phyloP scores from a whole-genome alignment of 2,797 vertebrate genomes.

The Hypotaenidia philippensis region DNA sequence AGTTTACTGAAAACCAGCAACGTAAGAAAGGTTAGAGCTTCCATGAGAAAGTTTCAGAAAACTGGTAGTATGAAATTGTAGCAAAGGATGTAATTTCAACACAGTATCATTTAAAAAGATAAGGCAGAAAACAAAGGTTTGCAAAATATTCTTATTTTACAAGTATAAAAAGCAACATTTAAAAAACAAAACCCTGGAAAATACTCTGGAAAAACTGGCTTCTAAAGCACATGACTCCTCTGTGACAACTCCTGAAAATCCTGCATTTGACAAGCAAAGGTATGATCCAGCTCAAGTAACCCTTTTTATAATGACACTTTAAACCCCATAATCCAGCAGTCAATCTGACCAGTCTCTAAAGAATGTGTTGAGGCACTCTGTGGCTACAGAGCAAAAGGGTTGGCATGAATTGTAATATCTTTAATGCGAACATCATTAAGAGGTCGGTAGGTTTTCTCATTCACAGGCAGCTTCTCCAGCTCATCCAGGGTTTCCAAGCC shows the following conservation, averaged over 20 bases:
- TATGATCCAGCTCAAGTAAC: not conserved
- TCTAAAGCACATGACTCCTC: not conserved
- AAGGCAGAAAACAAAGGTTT: not conserved
- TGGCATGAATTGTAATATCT: constrained; percentile 94
- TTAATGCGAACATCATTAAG: constrained; percentile 94
- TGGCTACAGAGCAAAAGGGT: constrained; percentile 91
- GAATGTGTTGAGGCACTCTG: not conserved
- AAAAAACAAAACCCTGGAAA: not conserved
- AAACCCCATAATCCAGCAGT: not conserved
- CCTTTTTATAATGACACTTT: not conserved
- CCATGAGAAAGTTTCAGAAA: not conserved
- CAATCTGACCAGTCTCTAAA: not conserved
- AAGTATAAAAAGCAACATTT: constrained; percentile 6
- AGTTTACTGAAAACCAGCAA: not conserved
- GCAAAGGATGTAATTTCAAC: not conserved
- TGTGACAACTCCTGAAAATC: not conserved
- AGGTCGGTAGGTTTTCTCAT: constrained; percentile 95
- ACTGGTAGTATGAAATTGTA: not conserved
- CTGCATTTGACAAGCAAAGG: not conserved
- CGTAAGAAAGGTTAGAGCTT: not conserved
- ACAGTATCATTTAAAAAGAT: not conserved
- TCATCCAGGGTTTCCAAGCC: constrained; percentile 96
- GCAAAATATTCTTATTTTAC: constrained; percentile 4
- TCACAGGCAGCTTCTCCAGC: constrained; percentile 95
- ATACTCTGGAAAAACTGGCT: not conserved